Conservation (phyloP, 2,888 invertebrate species). For the Mythimna lalbum region DNA sequence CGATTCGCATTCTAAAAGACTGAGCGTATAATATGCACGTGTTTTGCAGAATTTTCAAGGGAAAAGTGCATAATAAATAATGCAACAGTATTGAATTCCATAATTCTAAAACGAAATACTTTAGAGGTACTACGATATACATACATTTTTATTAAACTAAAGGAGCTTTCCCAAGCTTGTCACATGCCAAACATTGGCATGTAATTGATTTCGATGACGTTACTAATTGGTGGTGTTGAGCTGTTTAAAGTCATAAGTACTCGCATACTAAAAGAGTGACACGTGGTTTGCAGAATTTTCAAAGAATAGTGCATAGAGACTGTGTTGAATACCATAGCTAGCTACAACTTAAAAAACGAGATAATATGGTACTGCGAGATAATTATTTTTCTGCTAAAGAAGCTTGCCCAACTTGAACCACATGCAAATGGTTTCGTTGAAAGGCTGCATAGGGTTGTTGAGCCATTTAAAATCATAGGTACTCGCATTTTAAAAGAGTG, state of each 20-base stretch:
- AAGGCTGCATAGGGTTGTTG: no score
- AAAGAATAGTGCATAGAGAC: background rate
- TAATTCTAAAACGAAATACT: background rate
- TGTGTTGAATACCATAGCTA: background rate
- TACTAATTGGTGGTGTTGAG: no score
- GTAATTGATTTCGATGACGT: background rate
- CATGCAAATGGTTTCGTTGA: background rate
- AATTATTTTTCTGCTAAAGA: background rate
- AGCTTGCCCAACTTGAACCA: background rate
- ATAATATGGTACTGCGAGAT: background rate
- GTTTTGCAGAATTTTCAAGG: background rate
- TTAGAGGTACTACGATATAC: no score
- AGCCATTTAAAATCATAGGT: no score
- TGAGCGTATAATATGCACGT: background rate
- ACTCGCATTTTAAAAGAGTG: background rate
- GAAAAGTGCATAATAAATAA: background rate
- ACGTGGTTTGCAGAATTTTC: background rate
- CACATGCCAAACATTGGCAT: background rate
- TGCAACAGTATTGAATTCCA: background rate
- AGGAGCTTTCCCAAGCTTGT: no score
- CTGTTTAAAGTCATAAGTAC: background rate
- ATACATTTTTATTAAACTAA: background rate
- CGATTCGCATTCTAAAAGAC: background rate
- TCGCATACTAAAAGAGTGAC: background rate
- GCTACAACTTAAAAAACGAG: no score